phyloP scores from a whole-genome alignment of 2,113 vertebrate genomes.

The Tachysurus fulvidraco region DNA sequence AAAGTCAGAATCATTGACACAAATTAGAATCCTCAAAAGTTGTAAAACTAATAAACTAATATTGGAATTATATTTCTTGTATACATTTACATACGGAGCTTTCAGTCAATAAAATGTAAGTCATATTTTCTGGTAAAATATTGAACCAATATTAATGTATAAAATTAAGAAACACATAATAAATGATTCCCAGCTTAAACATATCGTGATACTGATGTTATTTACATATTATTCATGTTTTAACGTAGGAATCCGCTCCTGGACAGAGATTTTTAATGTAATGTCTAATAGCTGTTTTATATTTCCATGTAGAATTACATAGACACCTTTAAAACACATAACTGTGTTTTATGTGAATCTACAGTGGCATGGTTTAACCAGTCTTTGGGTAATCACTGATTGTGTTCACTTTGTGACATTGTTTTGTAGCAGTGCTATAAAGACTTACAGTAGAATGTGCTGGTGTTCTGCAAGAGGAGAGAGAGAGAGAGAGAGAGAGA shows the following conservation, averaged over 20 bases:
- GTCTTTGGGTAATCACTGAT: not conserved
- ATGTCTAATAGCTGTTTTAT: not conserved
- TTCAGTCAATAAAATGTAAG: not conserved
- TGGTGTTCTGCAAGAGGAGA: not conserved
- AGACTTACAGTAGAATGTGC: not conserved
- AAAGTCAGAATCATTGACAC: not conserved
- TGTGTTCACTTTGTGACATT: not conserved
- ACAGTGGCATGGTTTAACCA: not conserved
- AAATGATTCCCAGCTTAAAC: not conserved
- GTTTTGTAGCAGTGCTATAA: not conserved
- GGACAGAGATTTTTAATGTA: not conserved
- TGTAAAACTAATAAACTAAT: not conserved
- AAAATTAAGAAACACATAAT: not conserved
- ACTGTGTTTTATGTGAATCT: not conserved
- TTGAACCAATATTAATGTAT: not conserved
- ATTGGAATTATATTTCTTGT: not conserved
- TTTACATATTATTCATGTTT: not conserved
- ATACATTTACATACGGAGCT: not conserved
- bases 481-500: not conserved
- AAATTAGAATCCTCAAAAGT: not conserved
- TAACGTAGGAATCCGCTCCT: not conserved
- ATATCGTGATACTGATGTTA: not conserved
- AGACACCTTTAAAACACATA: not conserved
- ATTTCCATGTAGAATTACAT: not conserved
- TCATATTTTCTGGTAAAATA: not conserved